Percentiles rank a stretch among this genome's conserved stretches.
Conservation (phyloP, 1,140 invertebrate genomes). For the Centruroides vittatus region DNA sequence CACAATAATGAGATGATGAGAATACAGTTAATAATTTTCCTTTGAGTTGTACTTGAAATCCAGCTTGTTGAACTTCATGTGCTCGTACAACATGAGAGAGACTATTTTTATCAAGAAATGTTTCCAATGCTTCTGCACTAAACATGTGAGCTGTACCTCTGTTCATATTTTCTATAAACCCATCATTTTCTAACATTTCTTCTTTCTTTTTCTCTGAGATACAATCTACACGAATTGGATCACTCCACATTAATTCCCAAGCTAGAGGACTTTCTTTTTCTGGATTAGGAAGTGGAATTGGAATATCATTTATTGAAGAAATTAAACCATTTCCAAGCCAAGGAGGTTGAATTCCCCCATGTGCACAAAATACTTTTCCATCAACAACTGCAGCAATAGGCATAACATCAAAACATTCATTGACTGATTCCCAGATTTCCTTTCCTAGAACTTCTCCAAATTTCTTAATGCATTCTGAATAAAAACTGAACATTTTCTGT, state of each 20-base stretch:
- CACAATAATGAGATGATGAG: constrained; percentile 50
- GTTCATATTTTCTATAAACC: constrained; percentile 49
- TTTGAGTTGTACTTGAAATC: constrained; percentile 47
- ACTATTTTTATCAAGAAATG: constrained; percentile 45
- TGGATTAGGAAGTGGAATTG: constrained; percentile 44
- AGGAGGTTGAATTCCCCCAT: constrained; percentile 55
- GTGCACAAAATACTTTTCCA: constrained; percentile 54
- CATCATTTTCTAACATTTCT: constrained; percentile 26
- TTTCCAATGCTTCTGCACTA: constrained; percentile 44
- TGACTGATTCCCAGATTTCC: constrained; percentile 50
- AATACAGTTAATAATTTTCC: constrained; percentile 50
- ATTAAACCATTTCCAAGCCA: constrained; percentile 32
- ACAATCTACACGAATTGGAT: constrained; percentile 43
- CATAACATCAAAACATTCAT: constrained; percentile 51
- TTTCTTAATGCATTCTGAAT: constrained; percentile 44
- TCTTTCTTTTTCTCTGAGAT: not conserved
- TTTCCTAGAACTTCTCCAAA: constrained; percentile 45
- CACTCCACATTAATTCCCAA: constrained; percentile 66
- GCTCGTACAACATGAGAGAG: constrained; percentile 52
- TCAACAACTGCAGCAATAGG: constrained; percentile 54
- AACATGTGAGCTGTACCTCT: constrained; percentile 58
- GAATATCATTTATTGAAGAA: constrained; percentile 41
- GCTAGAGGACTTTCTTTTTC: constrained; percentile 47
- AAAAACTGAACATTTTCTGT: constrained; percentile 55
- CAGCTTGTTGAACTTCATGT: constrained; percentile 52